Evolutionary conservation across 2,797 vertebrate genomes (phyloP), one percentile per base, ranked within the genome.

Genomic region (Sebastes elongatus): DNA sequence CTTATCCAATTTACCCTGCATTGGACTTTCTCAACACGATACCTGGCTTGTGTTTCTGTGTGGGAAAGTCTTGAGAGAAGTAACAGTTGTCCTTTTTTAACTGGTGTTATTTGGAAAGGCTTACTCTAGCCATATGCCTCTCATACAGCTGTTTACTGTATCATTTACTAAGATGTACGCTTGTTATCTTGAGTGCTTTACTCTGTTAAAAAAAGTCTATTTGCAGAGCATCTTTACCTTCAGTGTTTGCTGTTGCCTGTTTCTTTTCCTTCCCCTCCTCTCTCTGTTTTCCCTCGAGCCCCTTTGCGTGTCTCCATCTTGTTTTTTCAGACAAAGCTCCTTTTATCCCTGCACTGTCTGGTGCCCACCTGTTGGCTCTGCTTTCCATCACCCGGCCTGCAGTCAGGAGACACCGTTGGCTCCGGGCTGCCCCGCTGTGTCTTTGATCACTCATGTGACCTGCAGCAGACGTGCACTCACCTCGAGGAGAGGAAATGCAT

Each of bases 321-420:
- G 76, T 92, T 90, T 93, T 65, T 88, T 76, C 77, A 87, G 81
- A 93, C 92, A 93, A 91, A 94, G 88, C 74, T 82, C 69, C 86
- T 92, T 94, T 95, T 85, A 91, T 94, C 88, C 73, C 27, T 4
- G 22, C 78, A 82, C 77, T 90, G 90, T 92, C 93, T 93, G 90
- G 76, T 93, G 85, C 89, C 91, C 93, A 95, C 94, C 94, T 94
- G 92, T 94, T 94, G 91, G 81, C 88, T 90, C 90, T 91, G 91
- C 87, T 91, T 93, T 88, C 89, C 86, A 91, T 94, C 92, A 93
- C 65, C 71, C 52, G 61, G 79, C 78, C 79, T 80, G 78, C 85
- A 80, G 83, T 87, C 82, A 82, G 73, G 72, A 91, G 83, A 85
- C 85, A 80, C 80, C 68, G 10, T 84, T 82, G 88, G 77, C 87